phyloP scores from a whole-genome alignment of 1,140 invertebrate species.

The Caerostris extrusa region DNA sequence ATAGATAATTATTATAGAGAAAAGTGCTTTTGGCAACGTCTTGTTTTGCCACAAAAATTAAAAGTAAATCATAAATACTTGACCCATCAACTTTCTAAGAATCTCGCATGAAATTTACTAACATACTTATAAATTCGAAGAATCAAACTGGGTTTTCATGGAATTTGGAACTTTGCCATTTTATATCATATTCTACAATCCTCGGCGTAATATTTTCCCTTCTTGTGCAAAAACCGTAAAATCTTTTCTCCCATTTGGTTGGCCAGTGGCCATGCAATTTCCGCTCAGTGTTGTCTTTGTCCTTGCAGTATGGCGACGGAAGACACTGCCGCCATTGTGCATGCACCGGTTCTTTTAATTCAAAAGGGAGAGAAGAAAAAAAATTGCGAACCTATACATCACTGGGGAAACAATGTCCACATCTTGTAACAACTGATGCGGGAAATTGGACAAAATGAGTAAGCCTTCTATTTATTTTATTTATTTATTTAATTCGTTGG shows the following conservation, averaged over 20 bases:
- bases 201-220: not conserved
- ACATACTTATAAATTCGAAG: too few relatives aligned
- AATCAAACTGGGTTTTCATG: too few relatives aligned
- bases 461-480: not conserved
- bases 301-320: not conserved
- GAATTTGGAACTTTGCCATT: too few relatives aligned
- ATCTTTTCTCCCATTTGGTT: not conserved
- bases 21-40: too few relatives aligned
- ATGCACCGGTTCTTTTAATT: not conserved
- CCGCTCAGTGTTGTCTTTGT: not conserved
- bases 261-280: not conserved
- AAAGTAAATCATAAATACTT: too few relatives aligned
- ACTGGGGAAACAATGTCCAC: not conserved
- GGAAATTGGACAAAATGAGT: not conserved
- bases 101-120: too few relatives aligned
- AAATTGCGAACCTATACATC: not conserved
- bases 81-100: too few relatives aligned
- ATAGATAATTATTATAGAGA: too few relatives aligned
- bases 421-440: constrained; percentile 17
- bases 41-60: too few relatives aligned
- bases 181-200: not conserved
- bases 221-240: constrained; percentile 11
- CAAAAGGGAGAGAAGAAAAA: not conserved
- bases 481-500: too few relatives aligned
- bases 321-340: constrained; percentile 12